Conservation (phyloP, 2,888 invertebrate genomes). For the Drosophila multiciliata region DNA sequence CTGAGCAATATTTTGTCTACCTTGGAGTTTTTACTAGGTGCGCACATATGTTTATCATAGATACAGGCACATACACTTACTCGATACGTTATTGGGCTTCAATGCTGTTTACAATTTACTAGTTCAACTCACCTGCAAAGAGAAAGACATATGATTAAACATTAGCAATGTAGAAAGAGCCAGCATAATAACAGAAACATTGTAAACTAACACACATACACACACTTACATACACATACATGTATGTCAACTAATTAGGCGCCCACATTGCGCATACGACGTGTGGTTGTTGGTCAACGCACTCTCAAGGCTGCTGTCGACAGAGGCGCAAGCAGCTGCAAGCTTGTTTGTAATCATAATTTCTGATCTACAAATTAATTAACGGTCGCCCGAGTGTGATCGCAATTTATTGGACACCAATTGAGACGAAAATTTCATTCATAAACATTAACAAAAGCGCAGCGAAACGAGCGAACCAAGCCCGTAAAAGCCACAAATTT, state of each 20-base stretch:
- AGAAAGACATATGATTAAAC: constrained; percentile 39
- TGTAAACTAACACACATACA: constrained; percentile 8
- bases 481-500: constrained; percentile 41
- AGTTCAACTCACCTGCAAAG: constrained; percentile 62
- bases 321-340: constrained; percentile 57
- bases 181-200: constrained; percentile 22
- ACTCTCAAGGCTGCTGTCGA: constrained; percentile 66
- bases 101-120: constrained; percentile 34
- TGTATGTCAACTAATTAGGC: constrained; percentile 58
- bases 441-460: constrained; percentile 64
- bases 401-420: constrained; percentile 79
- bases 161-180: constrained; percentile 13
- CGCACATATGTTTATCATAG: constrained; percentile 32
- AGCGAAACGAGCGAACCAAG: constrained; percentile 9
- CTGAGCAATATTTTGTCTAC: not conserved
- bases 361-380: constrained; percentile 76
- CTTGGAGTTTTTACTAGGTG: constrained; percentile 19
- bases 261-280: constrained; percentile 71
- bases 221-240: not conserved
- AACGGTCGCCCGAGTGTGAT: constrained; percentile 71
- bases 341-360: constrained; percentile 70
- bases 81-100: constrained; percentile 24
- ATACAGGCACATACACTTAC: constrained; percentile 39
- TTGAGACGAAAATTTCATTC: constrained; percentile 73
- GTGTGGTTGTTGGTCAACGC: constrained; percentile 70